phyloP scores from a whole-genome alignment of 92 coral and sea anemone genomes.

The Phymanthus crucifer region DNA sequence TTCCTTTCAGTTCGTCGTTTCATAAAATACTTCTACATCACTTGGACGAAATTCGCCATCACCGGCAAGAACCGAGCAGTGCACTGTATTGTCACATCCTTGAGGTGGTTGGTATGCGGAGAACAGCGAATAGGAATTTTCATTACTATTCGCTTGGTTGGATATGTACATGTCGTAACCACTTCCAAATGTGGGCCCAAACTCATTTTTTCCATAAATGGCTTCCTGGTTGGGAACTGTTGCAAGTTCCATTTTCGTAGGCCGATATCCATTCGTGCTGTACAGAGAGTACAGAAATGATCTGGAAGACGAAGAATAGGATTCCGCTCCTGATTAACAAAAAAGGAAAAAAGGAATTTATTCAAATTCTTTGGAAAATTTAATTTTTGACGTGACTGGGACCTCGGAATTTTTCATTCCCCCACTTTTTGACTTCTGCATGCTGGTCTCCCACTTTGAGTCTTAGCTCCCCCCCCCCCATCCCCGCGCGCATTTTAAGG shows the following conservation, averaged over 20 bases:
- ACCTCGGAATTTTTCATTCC: too few relatives aligned
- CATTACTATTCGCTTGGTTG: not conserved
- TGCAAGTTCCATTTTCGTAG: not conserved
- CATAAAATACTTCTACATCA: slow-evolving; percentile 13
- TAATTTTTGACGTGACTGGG: not conserved
- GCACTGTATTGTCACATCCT: not conserved
- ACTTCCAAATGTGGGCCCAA: slow-evolving; percentile 17
- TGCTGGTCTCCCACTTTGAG: not conserved
- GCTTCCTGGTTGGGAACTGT: not conserved
- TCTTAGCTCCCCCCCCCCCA: not conserved
- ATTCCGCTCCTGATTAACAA: not conserved
- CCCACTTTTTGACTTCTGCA: too few relatives aligned
- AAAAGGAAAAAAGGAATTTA: too few relatives aligned
- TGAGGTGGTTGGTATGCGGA: slow-evolving; percentile 1
- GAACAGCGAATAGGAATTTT: not conserved
- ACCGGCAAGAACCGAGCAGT: slow-evolving; percentile 14
- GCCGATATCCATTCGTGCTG: slow-evolving; percentile 9
- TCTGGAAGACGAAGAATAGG: not conserved
- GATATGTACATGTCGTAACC: slow-evolving; percentile 1
- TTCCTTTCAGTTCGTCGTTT: not conserved
- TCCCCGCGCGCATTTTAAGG: too few relatives aligned
- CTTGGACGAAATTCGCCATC: not conserved
- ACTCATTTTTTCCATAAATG: not conserved
- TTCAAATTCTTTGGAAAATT: not conserved
- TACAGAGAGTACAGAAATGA: slow-evolving; percentile 17